These are phyloP conservation scores for Lampropteryx suffumata DNA, from an alignment of 2,888 invertebrate genomes.

Conservation along the genomic window DNA sequence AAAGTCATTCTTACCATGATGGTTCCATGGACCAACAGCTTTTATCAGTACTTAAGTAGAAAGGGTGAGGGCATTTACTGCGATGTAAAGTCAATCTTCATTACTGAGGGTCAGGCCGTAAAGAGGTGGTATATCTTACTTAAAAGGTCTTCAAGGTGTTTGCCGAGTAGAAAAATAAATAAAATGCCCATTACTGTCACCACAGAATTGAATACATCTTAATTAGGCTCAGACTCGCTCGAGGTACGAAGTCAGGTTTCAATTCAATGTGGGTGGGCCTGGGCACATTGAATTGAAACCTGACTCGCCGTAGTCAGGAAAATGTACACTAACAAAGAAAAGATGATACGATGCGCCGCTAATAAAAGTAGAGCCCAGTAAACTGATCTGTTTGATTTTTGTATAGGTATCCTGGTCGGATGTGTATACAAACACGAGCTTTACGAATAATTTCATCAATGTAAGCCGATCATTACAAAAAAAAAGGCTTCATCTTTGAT, in stretches of 20 bases:
- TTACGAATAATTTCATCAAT: too few relatives aligned
- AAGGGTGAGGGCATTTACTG: conserved; percentile 42
- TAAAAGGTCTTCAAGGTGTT: conserved; percentile 43
- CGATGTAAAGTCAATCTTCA: conserved; percentile 58
- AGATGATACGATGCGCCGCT: too few relatives aligned
- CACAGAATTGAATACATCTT: conserved; percentile 24
- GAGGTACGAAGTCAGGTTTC: conserved; percentile 7
- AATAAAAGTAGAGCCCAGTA: too few relatives aligned
- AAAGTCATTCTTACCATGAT: conserved; percentile 14
- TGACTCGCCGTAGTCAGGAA: too few relatives aligned
- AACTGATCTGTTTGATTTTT: too few relatives aligned
- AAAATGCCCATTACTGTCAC: conserved; percentile 29
- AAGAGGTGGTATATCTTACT: conserved; percentile 40
- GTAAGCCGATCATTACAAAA: too few relatives aligned
- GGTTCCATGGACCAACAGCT: conserved; percentile 28
- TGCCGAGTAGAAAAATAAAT: conserved; percentile 19
- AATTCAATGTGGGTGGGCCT: not conserved
- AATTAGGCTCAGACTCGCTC: conserved; percentile 21
- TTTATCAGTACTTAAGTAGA: conserved; percentile 32
- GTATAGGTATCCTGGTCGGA: too few relatives aligned
- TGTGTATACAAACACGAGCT: too few relatives aligned
- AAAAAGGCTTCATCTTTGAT: too few relatives aligned
- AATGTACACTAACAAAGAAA: too few relatives aligned
- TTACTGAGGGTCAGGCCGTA: conserved; percentile 41
- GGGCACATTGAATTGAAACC: too few relatives aligned